These are phyloP conservation scores for Channa maculata DNA, from an alignment of 2,113 vertebrate species.

Conservation along the genomic window DNA sequence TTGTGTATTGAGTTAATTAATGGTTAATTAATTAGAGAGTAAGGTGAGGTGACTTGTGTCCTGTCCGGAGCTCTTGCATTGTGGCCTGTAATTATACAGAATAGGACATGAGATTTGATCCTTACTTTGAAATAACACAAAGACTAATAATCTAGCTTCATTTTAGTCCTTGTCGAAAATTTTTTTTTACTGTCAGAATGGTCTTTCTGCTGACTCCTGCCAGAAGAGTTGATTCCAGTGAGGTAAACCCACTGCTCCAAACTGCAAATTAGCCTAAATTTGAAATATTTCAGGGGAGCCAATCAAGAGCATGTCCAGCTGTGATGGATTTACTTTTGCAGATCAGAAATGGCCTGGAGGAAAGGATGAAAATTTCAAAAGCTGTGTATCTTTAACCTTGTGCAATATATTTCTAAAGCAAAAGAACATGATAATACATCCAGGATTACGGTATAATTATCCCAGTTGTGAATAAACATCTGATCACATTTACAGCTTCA, in stretches of 20 bases:
- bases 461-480: conserved; percentile 2
- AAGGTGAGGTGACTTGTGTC: conserved; percentile 38
- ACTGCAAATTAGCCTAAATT: conserved; percentile 32
- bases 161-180: neutral
- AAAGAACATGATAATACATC: too few species aligned
- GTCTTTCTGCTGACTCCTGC: too few species aligned
- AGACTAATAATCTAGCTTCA: neutral
- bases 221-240: neutral
- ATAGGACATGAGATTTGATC: neutral
- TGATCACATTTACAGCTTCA: neutral
- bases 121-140: conserved; percentile 2
- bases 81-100: conserved; percentile 12
- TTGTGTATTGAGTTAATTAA: conserved; percentile 19
- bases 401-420: neutral
- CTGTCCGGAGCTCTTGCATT: conserved; percentile 7
- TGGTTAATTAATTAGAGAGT: conserved; percentile 52
- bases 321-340: conserved; percentile 9
- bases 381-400: conserved; percentile 1
- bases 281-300: conserved; percentile 23
- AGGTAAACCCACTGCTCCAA: conserved; percentile 3
- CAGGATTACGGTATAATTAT: too few species aligned
- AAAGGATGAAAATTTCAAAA: conserved; percentile 15
- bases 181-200: too few species aligned
- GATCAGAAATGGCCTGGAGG: conserved; percentile 5
- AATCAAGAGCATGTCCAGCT: conserved; percentile 23